Evolutionary conservation across 2,113 vertebrate species (phyloP).

Genomic region (Myanophis thanlyinensis): DNA sequence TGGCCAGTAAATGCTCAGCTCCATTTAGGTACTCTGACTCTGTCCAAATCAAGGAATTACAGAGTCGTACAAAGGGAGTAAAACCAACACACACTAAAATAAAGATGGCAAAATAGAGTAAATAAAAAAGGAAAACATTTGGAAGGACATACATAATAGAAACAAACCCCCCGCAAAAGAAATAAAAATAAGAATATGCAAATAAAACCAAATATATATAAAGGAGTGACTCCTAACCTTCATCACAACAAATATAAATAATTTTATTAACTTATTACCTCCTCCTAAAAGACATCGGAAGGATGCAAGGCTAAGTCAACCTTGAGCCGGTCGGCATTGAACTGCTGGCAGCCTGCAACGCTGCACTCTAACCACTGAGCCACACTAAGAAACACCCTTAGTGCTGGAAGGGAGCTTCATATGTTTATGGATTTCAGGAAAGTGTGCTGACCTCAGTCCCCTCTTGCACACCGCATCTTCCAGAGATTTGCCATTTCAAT

Average conservation of each 20-base stretch:
- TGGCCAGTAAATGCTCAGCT: not conserved
- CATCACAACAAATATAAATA: not conserved
- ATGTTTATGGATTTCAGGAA: not conserved
- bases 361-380: too few relatives aligned
- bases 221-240: not conserved
- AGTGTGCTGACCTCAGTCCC: not conserved
- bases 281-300: not conserved
- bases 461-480: not conserved
- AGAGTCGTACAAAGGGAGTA: not conserved
- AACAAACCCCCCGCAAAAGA: not conserved
- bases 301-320: too few relatives aligned
- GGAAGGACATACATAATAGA: not conserved
- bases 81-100: not conserved
- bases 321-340: too few relatives aligned
- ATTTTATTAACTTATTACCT: not conserved
- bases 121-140: not conserved
- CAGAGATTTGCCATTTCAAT: not conserved
- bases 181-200: not conserved
- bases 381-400: not conserved
- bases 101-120: not conserved
- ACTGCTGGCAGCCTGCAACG: too few relatives aligned
- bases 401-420: not conserved
- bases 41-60: not conserved
- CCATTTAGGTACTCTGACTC: not conserved
- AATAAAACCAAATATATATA: too few relatives aligned